phyloP scores from a whole-genome alignment of 2,797 vertebrate genomes.

The Labroides dimidiatus region DNA sequence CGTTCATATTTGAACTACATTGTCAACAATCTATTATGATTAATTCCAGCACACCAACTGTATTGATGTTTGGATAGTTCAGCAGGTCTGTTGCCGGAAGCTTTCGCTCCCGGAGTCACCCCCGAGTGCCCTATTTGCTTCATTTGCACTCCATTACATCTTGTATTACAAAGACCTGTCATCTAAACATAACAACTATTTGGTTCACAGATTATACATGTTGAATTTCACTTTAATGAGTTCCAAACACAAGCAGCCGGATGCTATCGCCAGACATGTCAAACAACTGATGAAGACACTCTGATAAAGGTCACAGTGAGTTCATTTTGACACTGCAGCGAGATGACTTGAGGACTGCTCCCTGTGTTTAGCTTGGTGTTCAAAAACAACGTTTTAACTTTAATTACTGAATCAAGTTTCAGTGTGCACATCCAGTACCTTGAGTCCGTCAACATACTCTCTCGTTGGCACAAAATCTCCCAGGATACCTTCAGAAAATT shows the following conservation, averaged over 20 bases:
- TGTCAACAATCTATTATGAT: conserved; percentile 57
- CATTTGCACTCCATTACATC: conserved; percentile 66
- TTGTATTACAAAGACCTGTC: conserved; percentile 43
- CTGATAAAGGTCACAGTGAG: conserved; percentile 14
- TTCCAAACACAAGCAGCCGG: conserved; percentile 26
- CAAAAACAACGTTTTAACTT: conserved; percentile 25
- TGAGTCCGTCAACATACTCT: conserved; percentile 5
- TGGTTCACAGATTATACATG: conserved; percentile 20
- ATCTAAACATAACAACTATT: conserved; percentile 40
- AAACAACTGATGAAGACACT: conserved; percentile 20
- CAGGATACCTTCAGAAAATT: conserved; percentile 5
- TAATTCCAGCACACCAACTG: conserved; percentile 30
- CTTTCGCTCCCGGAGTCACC: conserved; percentile 13
- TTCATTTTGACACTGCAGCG: neutral
- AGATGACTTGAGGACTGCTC: neutral
- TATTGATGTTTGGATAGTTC: conserved; percentile 45
- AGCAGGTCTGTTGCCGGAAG: conserved; percentile 23
- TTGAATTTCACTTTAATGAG: conserved; percentile 36
- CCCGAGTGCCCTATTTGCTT: conserved; percentile 45
- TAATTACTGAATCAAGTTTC: conserved; percentile 16
- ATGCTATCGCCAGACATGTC: conserved; percentile 14
- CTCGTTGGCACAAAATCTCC: conserved; percentile 1
- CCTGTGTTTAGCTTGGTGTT: conserved; percentile 1
- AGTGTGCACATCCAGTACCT: conserved; percentile 1
- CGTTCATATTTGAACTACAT: conserved; percentile 50